phyloP scores from a whole-genome alignment of 2,888 invertebrate species.

The Epsilonema sp. region DNA sequence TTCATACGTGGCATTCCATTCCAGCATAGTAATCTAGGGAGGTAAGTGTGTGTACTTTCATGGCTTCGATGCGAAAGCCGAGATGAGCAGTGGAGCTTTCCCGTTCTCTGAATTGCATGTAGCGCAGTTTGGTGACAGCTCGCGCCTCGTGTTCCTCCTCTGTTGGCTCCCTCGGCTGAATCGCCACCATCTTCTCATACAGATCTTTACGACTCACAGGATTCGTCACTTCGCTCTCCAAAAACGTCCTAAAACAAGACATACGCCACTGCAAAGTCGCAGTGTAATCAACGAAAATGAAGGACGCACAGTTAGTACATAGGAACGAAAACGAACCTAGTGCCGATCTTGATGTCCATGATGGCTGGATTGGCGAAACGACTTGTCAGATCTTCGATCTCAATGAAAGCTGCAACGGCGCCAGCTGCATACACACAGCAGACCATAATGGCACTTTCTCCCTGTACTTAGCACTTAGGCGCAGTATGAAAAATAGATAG shows the following conservation, averaged over 20 bases:
- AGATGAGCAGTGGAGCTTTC: conserved; percentile 75
- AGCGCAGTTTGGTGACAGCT: conserved; percentile 80
- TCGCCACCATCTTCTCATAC: conserved; percentile 81
- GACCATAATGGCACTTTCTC: too few species aligned
- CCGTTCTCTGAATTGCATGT: conserved; percentile 82
- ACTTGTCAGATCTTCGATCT: conserved; percentile 74
- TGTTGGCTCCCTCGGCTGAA: conserved; percentile 69
- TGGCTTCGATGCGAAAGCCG: conserved; percentile 86
- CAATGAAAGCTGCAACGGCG: conserved; percentile 59
- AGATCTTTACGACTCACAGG: conserved; percentile 60
- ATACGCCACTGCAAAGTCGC: too few species aligned
- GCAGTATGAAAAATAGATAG: neutral
- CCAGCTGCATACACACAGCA: too few species aligned
- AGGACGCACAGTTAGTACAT: neutral
- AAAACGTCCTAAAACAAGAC: conserved; percentile 46
- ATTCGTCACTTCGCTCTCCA: conserved; percentile 82
- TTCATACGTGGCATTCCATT: too few species aligned
- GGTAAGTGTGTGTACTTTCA: too few species aligned
- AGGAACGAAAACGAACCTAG: conserved; percentile 36
- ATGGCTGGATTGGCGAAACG: conserved; percentile 77
- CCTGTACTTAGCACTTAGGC: neutral
- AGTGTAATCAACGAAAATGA: neutral
- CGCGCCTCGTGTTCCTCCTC: conserved; percentile 53
- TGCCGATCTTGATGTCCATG: conserved; percentile 94
- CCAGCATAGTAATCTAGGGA: too few species aligned